phyloP scores from a whole-genome alignment of 2,888 invertebrate species.

The Orgyia antiqua region DNA sequence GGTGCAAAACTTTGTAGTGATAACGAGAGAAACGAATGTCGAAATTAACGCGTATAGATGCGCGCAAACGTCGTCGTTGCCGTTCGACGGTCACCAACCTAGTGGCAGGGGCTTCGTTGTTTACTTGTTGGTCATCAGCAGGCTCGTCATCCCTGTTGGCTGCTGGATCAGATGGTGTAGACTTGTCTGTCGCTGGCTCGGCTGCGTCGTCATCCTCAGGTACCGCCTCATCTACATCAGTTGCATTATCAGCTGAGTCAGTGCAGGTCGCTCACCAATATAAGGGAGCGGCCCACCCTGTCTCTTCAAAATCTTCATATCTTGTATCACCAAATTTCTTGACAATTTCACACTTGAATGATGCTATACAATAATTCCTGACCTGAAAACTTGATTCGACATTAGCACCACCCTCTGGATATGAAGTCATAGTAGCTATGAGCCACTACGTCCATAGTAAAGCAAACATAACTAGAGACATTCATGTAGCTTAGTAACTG shows the following conservation, averaged over 20 bases:
- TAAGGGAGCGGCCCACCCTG: conserved; percentile 59
- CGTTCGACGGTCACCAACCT: conserved; percentile 73
- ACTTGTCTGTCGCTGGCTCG: conserved; percentile 43
- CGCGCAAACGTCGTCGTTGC: conserved; percentile 59
- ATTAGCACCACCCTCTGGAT: conserved; percentile 68
- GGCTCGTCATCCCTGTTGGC: conserved; percentile 41
- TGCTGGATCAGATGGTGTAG: conserved; percentile 41
- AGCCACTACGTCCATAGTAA: conserved; percentile 43
- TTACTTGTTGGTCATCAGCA: conserved; percentile 51
- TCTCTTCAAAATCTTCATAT: conserved; percentile 34
- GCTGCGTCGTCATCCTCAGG: conserved; percentile 38
- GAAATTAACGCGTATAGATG: conserved; percentile 57
- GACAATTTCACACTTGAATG: conserved; percentile 38
- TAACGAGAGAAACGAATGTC: conserved; percentile 42
- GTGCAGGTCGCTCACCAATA: conserved; percentile 57
- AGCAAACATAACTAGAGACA: conserved; percentile 33
- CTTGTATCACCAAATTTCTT: conserved; percentile 28
- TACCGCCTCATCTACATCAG: conserved; percentile 69
- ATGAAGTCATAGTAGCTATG: conserved; percentile 42
- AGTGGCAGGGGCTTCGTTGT: conserved; percentile 63
- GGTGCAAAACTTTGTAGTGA: conserved; percentile 78
- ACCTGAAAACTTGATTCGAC: conserved; percentile 77
- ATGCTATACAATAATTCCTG: conserved; percentile 46
- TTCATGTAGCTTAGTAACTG: conserved; percentile 23
- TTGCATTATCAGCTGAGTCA: conserved; percentile 53